Evolutionary conservation across 1,140 invertebrate species (phyloP), one percentile per base, ranked within the genome.

Genomic region (Lucilia sericata): DNA sequence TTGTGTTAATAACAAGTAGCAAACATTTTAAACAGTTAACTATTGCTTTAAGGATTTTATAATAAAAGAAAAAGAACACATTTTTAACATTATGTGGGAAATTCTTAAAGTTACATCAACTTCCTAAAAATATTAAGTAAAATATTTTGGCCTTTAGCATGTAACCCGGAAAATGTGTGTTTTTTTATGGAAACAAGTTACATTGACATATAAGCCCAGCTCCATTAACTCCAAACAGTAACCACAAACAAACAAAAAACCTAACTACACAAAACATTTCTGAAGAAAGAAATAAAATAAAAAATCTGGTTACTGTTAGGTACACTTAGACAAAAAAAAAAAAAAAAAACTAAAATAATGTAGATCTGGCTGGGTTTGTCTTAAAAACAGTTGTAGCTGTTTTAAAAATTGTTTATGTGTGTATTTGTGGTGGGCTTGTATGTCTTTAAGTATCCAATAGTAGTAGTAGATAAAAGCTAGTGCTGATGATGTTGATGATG

Each of bases 241-340:
- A 21, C 60, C 60, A 70, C 60, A 70, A 70, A 60, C 0, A 60
- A 60, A 4, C 12, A 60, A 10, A 14, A 60, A 7, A 60, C 10
- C 55, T 7, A 60, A 60, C n/a, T n/a, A 60, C 55, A n/a, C 12
- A 17, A 60, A 60, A 17, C n/a, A 60, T 60, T 60, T 60, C 55
- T 60, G 8, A 60, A n/a, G 55, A 60, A 60, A 60, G 13, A 60
- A n/a, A 60, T 60, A 60, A 60, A 60, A 60, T 60, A 70, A 70
- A 70, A 70, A 70, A 70, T 21, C 65, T 70, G 65, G 65, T 70
- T 60, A 60, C 55, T 60, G 55, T 60, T 60, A 60, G 55, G 55
- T 60, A 60, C 55, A 60, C 55, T 17, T 55, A 25, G 21, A 70
- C 65, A 21, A 70, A 70, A 30, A 30, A 30, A 30, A 30, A 30